Percentiles rank a stretch among this genome's conserved stretches.
Evolutionary conservation across 2,797 vertebrate species (phyloP).

Genomic region (Artibeus lituratus): DNA sequence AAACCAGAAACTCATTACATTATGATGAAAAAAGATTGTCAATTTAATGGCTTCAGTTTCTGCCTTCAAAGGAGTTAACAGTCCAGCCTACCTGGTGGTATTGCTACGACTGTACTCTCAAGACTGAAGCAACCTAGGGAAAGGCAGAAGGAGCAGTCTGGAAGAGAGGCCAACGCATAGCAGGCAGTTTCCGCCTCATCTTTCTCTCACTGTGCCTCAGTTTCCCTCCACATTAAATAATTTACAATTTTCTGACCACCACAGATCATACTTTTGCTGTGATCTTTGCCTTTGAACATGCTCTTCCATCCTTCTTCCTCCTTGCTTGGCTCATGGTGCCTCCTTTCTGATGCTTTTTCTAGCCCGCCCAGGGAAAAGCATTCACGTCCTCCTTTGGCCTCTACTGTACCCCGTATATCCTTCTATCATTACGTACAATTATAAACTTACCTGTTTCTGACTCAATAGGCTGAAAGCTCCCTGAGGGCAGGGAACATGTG

Average conservation of each 20-base stretch:
- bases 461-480: neutral
- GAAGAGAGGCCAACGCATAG: neutral
- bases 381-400: neutral
- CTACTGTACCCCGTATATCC: neutral
- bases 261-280: neutral
- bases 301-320: neutral
- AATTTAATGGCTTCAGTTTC: neutral
- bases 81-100: neutral
- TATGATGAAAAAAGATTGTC: neutral
- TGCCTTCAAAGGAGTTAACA: neutral
- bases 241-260: neutral
- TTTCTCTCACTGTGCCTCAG: neutral
- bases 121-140: neutral
- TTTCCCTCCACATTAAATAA: neutral
- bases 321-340: neutral
- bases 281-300: neutral
- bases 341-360: neutral
- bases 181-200: neutral
- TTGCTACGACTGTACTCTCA: neutral
- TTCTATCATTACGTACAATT: neutral
- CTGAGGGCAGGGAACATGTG: neutral
- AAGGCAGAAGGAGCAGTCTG: neutral
- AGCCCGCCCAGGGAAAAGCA: neutral
- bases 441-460: neutral
- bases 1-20: neutral